Percentiles rank a stretch among this genome's conserved stretches.
These are phyloP conservation scores for Aurelia aurita complex sp. Pacific DNA, from an alignment of 30 jellyfish, hydroid and myxozoan species.

Conservation along the genomic window DNA sequence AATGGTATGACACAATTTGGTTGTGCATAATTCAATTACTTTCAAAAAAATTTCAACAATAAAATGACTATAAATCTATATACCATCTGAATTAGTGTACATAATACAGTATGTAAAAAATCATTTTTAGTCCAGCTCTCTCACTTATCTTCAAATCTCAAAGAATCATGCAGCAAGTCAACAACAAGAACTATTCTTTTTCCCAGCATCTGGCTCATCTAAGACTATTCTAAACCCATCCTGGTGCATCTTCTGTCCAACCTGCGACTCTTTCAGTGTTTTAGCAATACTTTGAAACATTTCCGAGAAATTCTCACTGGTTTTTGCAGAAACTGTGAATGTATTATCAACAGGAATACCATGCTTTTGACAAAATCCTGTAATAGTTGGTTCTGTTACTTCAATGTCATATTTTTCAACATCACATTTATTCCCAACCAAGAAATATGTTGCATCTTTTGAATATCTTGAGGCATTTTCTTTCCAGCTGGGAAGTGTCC, in stretches of 20 bases:
- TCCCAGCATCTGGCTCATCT: conserved; percentile 40
- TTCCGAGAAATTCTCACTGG: conserved; percentile 64
- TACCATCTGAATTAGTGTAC: too few relatives aligned
- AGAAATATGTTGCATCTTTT: conserved; percentile 48
- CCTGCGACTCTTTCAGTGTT: conserved; percentile 24
- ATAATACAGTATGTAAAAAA: too few relatives aligned
- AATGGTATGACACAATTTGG: too few relatives aligned
- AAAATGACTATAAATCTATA: too few relatives aligned
- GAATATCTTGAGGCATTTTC: conserved; percentile 77
- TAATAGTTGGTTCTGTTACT: conserved; percentile 58
- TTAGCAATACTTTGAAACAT: conserved; percentile 61
- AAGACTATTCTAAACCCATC: conserved; percentile 44
- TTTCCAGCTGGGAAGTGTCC: conserved; percentile 70
- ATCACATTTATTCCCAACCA: conserved; percentile 92
- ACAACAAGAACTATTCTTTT: background rate
- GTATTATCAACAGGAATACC: conserved; percentile 44
- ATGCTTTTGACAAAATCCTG: conserved; percentile 69
- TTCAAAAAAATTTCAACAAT: too few relatives aligned
- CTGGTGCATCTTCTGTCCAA: conserved; percentile 9
- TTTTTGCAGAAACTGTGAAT: conserved; percentile 76
- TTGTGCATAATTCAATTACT: too few relatives aligned
- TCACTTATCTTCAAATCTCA: too few relatives aligned
- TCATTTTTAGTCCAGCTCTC: too few relatives aligned
- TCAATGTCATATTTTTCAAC: conserved; percentile 56
- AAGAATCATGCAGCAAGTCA: too few relatives aligned